phyloP scores from a whole-genome alignment of 2,888 invertebrate genomes.

The Cheilosia soror region DNA sequence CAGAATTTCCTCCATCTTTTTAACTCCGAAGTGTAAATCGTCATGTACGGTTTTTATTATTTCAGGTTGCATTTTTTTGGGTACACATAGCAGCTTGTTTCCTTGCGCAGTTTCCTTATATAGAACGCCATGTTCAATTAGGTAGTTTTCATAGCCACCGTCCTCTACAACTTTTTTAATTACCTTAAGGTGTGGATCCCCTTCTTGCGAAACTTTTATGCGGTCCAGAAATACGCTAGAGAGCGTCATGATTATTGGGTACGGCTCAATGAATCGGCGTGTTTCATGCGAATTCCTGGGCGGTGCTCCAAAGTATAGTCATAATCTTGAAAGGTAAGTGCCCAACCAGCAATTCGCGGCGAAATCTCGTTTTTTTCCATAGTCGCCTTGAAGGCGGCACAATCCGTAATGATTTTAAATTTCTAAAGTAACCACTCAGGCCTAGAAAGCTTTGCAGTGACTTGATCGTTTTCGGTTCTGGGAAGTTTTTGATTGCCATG shows the following conservation, averaged over 20 bases:
- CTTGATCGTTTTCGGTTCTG: constrained; percentile 76
- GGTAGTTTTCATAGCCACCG: no score
- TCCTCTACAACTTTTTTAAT: neutral
- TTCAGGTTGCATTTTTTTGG: no score
- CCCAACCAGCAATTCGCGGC: constrained; percentile 65
- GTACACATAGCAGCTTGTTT: no score
- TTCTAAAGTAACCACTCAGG: constrained; percentile 70
- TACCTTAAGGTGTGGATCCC: neutral
- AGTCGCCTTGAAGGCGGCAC: constrained; percentile 17
- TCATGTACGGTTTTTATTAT: no score
- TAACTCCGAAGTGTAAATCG: no score
- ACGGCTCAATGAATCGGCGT: neutral
- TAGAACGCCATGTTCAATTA: no score
- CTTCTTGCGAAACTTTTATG: neutral
- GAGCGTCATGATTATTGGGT: neutral
- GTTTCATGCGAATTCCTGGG: neutral
- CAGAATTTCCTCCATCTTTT: no score
- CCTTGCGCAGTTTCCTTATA: no score
- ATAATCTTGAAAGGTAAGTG: constrained; percentile 8
- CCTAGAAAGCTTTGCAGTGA: constrained; percentile 79
- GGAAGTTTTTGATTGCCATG: no score
- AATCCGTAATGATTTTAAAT: constrained; percentile 72
- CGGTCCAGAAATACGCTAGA: neutral
- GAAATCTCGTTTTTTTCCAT: constrained; percentile 44
- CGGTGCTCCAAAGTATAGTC: neutral